Base-by-base conservation (phyloP, 2,797 vertebrate species). In the Sparidentex hasta region DNA sequence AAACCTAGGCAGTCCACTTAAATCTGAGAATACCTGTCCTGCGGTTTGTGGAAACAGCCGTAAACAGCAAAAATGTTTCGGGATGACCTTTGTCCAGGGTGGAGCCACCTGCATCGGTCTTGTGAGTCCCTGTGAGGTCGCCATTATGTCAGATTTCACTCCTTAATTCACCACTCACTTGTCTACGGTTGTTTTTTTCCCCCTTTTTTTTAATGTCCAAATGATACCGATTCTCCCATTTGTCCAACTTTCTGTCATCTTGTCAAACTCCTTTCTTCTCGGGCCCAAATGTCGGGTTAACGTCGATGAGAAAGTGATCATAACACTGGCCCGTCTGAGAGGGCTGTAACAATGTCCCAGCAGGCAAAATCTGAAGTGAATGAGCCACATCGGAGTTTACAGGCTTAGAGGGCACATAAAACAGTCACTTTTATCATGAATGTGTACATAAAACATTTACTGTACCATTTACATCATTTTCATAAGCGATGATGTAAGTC, bases 231-330 rank as follows among this genome's bases (percentile, higher is more conserved):
- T 71, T 85, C 43, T 77, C 47, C 17, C 33, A 44, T 56, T 55
- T 54, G 41, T 86, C 83, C 82, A 90, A 78, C 74, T 84, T 80
- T 91, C 72, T 85, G 83, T 88, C 93, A 86, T 78, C 56, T 86
- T 29, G 3, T 29, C 43, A 43, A 27, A 80, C 73, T 85, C 50
- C 33, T 89, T 90, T 92, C 38, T 81, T 90, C 80, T 87, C 48
- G 0, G 62, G 63, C 82, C 88, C 81, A 86, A 86, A 78, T 74
- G 25, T 47, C 7, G 48, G 47, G 69, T 81, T 81, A 80, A 80
- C 75, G 38, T 38, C 38, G 38, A 11, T 38, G 38, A 38, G 11
- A 38, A 71, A 78, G 74, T 69, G 50, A 81, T 88, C 65, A 75
- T 68, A 67, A 74, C 57, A 74, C 44, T 54, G 65, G 64, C 64